phyloP scores from a whole-genome alignment of 2,797 vertebrate genomes.

The Myoxocephalus aenaeus region DNA sequence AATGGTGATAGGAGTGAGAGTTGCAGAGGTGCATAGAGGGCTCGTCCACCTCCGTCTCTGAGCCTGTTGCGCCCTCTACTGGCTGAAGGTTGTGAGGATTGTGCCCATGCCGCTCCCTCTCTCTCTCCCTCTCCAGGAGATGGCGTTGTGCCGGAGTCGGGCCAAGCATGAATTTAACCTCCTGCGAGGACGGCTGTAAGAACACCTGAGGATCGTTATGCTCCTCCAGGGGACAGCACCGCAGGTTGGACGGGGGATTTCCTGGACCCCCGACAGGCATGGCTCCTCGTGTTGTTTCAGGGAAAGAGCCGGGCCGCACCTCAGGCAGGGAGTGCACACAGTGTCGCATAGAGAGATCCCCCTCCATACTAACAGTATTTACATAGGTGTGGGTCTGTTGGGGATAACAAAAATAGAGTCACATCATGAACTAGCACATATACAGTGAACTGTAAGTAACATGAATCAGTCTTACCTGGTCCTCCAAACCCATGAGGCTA shows the following conservation, averaged over 20 bases:
- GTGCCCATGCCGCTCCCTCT: constrained; percentile 79
- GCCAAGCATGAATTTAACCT: constrained; percentile 96
- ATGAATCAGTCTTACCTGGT: constrained; percentile 86
- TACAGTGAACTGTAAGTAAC: not conserved
- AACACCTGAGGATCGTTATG: constrained; percentile 92
- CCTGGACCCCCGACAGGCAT: constrained; percentile 77
- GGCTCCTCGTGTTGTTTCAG: constrained; percentile 81
- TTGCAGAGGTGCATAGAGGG: constrained; percentile 83
- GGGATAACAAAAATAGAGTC: constrained; percentile 12
- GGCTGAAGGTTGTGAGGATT: constrained; percentile 80
- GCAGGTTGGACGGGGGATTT: constrained; percentile 80
- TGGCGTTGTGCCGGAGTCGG: constrained; percentile 89
- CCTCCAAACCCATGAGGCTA: constrained; percentile 91
- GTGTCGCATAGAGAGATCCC: constrained; percentile 90
- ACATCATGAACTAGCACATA: not conserved
- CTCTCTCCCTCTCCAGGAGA: constrained; percentile 85
- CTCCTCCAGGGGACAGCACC: constrained; percentile 88
- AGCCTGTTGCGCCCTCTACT: constrained; percentile 83
- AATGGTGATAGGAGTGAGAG: constrained; percentile 85
- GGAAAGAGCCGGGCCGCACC: constrained; percentile 86
- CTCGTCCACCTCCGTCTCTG: constrained; percentile 84
- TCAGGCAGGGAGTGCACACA: constrained; percentile 94
- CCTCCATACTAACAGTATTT: constrained; percentile 93
- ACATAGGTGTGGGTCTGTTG: constrained; percentile 97
- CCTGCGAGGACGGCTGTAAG: constrained; percentile 90